These are phyloP conservation scores for Drosophila meridionalis DNA, from an alignment of 2,888 invertebrate genomes.

Conservation along the genomic window DNA sequence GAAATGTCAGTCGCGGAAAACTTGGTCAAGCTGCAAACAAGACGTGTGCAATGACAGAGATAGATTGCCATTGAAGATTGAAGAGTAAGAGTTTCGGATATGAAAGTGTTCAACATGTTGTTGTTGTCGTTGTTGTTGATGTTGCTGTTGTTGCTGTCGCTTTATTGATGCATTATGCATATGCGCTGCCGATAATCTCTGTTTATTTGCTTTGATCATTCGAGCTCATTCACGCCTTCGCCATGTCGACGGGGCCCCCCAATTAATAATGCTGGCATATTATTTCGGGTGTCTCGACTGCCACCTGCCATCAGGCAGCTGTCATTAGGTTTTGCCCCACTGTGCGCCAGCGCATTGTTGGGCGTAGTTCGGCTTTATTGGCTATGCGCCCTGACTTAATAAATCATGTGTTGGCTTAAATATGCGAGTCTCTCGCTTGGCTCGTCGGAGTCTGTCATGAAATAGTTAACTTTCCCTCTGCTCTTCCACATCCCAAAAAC, in stretches of 20 bases:
- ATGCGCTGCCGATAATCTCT: conserved; percentile 22
- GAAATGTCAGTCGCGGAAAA: conserved; percentile 69
- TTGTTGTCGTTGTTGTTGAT: background rate
- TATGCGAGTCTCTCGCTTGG: conserved; percentile 16
- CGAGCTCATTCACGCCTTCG: conserved; percentile 30
- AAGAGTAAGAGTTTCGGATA: conserved; percentile 30
- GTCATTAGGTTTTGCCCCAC: conserved; percentile 19
- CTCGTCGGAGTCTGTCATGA: conserved; percentile 20
- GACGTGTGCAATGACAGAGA: conserved; percentile 23
- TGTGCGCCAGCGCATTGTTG: conserved; percentile 56
- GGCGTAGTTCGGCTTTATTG: conserved; percentile 50
- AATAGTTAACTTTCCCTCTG: conserved; percentile 50
- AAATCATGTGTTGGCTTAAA: conserved; percentile 23
- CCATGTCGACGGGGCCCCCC: conserved; percentile 6
- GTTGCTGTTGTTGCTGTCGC: background rate
- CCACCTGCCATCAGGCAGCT: conserved; percentile 5
- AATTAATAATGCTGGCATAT: conserved; percentile 47
- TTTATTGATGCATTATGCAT: conserved; percentile 27
- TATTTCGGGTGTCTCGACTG: conserved; percentile 7
- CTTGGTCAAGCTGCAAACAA: conserved; percentile 45
- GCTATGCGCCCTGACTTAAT: conserved; percentile 48
- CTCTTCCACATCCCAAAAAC: conserved; percentile 41
- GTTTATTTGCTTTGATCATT: conserved; percentile 29
- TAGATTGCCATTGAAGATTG: conserved; percentile 10
- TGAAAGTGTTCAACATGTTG: conserved; percentile 30